Evolutionary conservation across 2,797 vertebrate species (phyloP).

Genomic region (Artibeus jamaicensis): DNA sequence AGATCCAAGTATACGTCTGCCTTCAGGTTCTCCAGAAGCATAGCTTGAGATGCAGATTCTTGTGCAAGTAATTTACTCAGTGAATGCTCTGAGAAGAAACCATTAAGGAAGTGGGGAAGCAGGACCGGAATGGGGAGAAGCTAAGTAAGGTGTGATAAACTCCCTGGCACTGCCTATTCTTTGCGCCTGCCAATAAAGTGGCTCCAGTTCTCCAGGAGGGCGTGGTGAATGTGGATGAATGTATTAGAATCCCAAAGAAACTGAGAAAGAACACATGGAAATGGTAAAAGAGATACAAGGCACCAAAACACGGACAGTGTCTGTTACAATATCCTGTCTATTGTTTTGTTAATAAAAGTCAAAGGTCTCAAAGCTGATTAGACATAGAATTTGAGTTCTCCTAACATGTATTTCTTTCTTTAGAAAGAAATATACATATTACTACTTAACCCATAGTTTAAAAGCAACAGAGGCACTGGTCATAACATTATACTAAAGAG

Average conservation of each 20-base stretch:
- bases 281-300: not conserved
- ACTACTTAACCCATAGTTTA: not conserved
- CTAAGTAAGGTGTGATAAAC: not conserved
- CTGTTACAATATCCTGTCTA: not conserved
- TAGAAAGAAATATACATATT: not conserved
- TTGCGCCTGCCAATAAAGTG: not conserved
- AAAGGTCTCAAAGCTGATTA: not conserved
- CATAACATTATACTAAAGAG: not conserved
- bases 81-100: not conserved
- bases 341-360: not conserved
- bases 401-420: not conserved
- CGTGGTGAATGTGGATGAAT: not conserved
- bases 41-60: not conserved
- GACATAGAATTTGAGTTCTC: not conserved
- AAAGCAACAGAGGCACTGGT: not conserved
- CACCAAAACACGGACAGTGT: not conserved
- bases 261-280: accelerated
- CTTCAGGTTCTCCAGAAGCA: not conserved
- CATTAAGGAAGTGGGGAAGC: not conserved
- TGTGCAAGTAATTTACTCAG: not conserved
- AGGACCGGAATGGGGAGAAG: not conserved
- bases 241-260: not conserved
- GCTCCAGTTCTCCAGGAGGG: not conserved
- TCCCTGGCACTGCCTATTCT: not conserved
- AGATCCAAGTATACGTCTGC: not conserved